Base-by-base conservation (phyloP, 2,797 vertebrate species). In the Champsocephalus gunnari region DNA sequence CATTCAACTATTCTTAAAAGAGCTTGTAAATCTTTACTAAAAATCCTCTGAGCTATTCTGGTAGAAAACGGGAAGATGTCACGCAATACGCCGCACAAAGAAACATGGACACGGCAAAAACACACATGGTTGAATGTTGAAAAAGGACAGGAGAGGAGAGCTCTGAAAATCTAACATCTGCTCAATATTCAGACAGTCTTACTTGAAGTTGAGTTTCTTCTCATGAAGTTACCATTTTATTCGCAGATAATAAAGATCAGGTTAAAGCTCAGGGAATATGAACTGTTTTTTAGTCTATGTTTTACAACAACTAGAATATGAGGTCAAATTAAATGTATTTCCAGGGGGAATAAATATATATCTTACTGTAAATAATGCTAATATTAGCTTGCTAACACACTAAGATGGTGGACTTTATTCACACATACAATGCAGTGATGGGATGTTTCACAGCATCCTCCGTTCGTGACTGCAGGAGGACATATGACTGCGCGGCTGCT, bases 31-130 rank as follows among this genome's bases (percentile, higher is more conserved):
- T 3, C 24, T 1, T 51, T 45, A 3, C n/a, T 17, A 8, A 12
- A 59, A 70, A 73, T 66, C 7, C 2, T 13, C 11, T 59, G 3
- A 48, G 9, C 38, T 44, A n/a, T 53, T 61, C 64, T 54, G 28
- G 0, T 57, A 21, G 11, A n/a, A 1, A 12, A 16, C 6, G 56
- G 14, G 9, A 44, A 3, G 28, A 45, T 34, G 8, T 21, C 13
- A 45, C 4, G 4, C 43, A 65, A 38, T 44, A 28, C 1, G 4
- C 44, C 3, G 9, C 47, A 56, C 7, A 12, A 5, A 41, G 12
- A 3, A 13, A 6, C 6, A 47, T 12, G 13, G 19, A 58, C 47
- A 28, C 21, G 21, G 2, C 12, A 0, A 41, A 58, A 41, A 24
- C 49, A 65, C 32, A 17, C 34, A 28, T 48, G 43, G 5, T 13